Base-by-base conservation (phyloP, 1,140 invertebrate genomes). In the Lasioglossum albipes region DNA sequence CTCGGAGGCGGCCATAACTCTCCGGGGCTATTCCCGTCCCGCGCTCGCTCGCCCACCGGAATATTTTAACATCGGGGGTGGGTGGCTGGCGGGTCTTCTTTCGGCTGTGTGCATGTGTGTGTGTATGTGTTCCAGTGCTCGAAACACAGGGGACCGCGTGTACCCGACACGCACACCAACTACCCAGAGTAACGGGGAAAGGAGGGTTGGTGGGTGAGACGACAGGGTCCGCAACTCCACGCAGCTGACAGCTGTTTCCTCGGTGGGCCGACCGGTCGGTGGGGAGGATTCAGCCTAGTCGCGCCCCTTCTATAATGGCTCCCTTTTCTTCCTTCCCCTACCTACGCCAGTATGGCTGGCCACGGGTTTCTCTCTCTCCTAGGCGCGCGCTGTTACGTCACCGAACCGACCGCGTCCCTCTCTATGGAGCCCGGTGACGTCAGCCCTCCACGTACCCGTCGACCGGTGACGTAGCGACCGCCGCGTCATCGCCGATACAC, bases 231-330 rank as follows among this genome's bases (percentile, higher is more conserved):
- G 91, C 89, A 87, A 84, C 89, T 92, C 90, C 85, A 90, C 90
- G 90, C 91, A 92, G 91, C 92, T 93, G 92, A 93, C 92, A 93
- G 92, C 92, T 93, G 93, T 93, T 93, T 92, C 91, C 90, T 92
- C 91, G 92, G 92, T 93, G 93, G 92, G 92, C 92, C 85, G 85
- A 87, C 84, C 91, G 92, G 91, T 90, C 92, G 92, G 92, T 89
- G 90, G 92, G 93, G 92, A 93, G 92, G 93, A 93, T 93, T 93
- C 92, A 92, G 89, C 91, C 92, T 93, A 93, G 93, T 93, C 93
- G 93, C 93, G 93, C 93, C 93, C 93, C 93, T 93, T 93, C 93
- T 92, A 93, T 93, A 93, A 93, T 93, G 93, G 93, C 93, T 93
- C 92, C 93, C 92, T 93, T 93, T 93, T 92, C 92, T 93, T 93